These are phyloP conservation scores for Eulemur rubriventer DNA, from an alignment of 2,797 vertebrate genomes.

Conservation along the genomic window DNA sequence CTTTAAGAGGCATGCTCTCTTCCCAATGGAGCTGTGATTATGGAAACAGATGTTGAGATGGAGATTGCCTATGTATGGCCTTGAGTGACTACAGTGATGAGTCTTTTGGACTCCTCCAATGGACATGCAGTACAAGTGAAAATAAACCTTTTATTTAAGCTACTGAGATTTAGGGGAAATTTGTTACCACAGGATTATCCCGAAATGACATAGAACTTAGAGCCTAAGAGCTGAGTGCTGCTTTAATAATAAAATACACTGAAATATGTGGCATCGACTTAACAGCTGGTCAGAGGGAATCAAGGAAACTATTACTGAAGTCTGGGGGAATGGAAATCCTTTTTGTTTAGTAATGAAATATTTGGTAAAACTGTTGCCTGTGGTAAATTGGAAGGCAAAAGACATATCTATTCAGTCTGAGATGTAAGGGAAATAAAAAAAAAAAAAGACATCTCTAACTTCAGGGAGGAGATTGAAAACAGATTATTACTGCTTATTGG, in stretches of 20 bases:
- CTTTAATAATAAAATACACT: constrained; percentile 10
- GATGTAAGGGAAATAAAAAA: too few relatives aligned
- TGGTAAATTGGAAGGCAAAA: background rate
- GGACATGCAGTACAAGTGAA: background rate
- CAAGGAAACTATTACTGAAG: background rate
- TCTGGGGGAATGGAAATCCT: background rate
- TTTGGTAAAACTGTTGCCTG: background rate
- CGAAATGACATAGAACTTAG: background rate
- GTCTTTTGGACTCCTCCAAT: background rate
- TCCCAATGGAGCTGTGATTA: background rate
- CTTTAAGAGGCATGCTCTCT: background rate
- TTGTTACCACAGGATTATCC: background rate
- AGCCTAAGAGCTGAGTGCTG: background rate
- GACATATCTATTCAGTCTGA: background rate
- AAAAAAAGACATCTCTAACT: background rate
- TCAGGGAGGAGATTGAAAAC: background rate
- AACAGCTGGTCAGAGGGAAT: background rate
- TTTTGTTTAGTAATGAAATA: background rate
- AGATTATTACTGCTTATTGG: background rate
- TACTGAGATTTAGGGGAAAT: background rate
- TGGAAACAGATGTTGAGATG: background rate
- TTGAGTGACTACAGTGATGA: background rate
- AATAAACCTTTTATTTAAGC: background rate
- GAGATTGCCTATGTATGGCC: background rate
- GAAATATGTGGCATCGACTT: constrained; percentile 8